phyloP scores from a whole-genome alignment of 1,140 invertebrate species.

The Bathynomus jamesi region DNA sequence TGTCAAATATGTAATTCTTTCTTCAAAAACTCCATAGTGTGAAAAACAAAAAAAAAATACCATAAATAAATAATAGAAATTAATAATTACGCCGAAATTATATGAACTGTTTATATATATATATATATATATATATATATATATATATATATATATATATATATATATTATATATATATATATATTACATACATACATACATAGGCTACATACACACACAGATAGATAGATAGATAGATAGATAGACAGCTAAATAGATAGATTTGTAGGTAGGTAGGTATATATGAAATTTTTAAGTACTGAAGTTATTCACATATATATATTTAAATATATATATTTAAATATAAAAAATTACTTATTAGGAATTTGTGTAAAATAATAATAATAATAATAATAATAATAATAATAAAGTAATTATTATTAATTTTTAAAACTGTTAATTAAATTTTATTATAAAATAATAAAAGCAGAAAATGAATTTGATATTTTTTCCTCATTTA shows the following conservation, averaged over 20 bases:
- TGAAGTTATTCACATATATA: background rate
- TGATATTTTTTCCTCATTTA: background rate
- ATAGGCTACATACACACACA: background rate
- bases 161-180: background rate
- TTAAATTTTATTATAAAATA: background rate
- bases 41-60: background rate
- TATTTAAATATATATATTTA: background rate
- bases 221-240: background rate
- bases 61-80: too few relatives aligned
- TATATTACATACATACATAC: background rate
- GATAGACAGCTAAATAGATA: background rate
- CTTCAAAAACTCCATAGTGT: too few relatives aligned
- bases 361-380: background rate
- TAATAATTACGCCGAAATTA: too few relatives aligned
- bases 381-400: background rate
- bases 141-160: background rate
- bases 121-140: background rate
- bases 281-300: background rate
- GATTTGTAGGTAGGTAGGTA: background rate
- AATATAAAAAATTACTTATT: background rate
- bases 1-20: too few relatives aligned
- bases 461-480: background rate
- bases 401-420: background rate
- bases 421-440: background rate
- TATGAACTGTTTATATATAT: background rate